Evolutionary conservation across 2,113 vertebrate genomes (phyloP), one percentile per base, ranked within the genome.

Genomic region (Nannospalax galili): DNA sequence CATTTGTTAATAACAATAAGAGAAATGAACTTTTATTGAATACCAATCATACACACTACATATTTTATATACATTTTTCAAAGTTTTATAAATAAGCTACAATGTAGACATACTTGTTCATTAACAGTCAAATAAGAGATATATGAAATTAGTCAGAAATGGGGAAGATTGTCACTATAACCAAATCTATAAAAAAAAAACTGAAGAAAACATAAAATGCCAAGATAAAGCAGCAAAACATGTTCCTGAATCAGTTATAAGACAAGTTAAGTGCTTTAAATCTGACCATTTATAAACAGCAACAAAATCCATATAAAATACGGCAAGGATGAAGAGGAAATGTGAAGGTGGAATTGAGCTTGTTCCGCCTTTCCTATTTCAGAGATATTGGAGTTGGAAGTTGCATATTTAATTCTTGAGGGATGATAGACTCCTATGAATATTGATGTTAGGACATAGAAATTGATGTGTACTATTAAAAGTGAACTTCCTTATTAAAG

Each of bases 141-240:
- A 64, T 24, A 82, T n/a, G 48, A 81, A 86, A 40, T 81, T 74
- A 93, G 24, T 87, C 42, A 87, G 32, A 86, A 70, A 42, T 19
- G 1, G 9, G 79, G 87, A 88, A 67, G 26, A 74, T 48, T 69
- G 1, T 78, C 45, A 77, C 37, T 62, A 69, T 92, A 92, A 78
- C 69, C 93, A 79, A 88, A 73, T 48, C 40, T 72, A 81, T 58
- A 85, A 91, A 92, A 69, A 35, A 85, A 91, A 92, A 69, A 35
- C 1, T 22, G 88, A 58, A 85, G 84, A 2, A 56, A 15, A n/a
- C 20, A 77, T 48, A 65, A 77, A 48, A 64, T 87, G 69, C 26
- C 85, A 74, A 58, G 58, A 60, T 22, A 32, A 87, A 42, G 70
- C 72, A 15, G 37, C 20, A 73, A 86, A n/a, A 72, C 17, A 82